Base-by-base conservation (phyloP, 1,140 invertebrate species). In the Chlorops oryzae region DNA sequence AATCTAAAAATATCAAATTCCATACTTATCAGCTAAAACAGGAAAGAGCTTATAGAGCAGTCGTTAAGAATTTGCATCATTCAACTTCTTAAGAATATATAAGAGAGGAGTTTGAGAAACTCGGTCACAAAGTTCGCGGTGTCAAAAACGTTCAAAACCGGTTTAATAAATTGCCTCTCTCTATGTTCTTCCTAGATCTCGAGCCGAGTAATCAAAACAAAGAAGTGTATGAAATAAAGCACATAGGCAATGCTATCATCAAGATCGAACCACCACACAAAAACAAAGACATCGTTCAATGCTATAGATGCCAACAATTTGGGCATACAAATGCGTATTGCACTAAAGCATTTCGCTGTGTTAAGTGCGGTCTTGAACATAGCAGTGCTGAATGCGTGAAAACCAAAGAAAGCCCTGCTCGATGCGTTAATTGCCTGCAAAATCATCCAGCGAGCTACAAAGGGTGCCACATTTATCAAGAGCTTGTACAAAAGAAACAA, bases 271-370 rank as follows among this genome's bases (percentile, higher is more conserved):
- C 63, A 3, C 65, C 63, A 6, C 43, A 37, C n/a, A 59, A 61
- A 48, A 54, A 58, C 23, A 64, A 34, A 9, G 51, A 50, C 17
- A 60, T 72, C 5, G 47, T 56, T 6, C 71, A 74, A 51, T 73
- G 70, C 41, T 50, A 41, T 13, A 52, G 61, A 13, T 74, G 68
- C 47, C 68, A 75, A 56, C 35, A 50, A 25, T 74, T 59, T 47
- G 72, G 72, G 2, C 70, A 74, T 42, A 67, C 65, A 7, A 64
- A 69, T 54, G 41, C 47, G 3, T 65, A 72, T 37, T 74, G 68
- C 39, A 51, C 24, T 10, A 59, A 55, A 42, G 20, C 40, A 42
- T 50, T 35, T n/a, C 46, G 54, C 22, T 73, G 71, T 45, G 65
- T 74, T 3, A 73, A 72, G 57, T 74, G 71, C 56, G 64, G 50